Base-by-base conservation (phyloP, 2,797 vertebrate genomes). In the Coccyzus lansbergi region DNA sequence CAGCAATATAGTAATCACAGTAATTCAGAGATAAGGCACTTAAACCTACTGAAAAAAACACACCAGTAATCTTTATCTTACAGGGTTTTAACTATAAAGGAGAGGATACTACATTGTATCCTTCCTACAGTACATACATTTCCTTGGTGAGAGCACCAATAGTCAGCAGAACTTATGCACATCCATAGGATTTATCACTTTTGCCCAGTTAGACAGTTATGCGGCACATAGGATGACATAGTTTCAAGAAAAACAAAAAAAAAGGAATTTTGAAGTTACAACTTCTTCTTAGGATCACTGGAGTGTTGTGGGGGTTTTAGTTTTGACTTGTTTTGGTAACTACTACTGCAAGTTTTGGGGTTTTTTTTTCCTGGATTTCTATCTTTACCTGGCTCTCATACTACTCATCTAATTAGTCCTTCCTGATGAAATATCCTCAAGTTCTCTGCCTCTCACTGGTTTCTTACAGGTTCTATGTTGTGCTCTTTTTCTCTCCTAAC, bases 281-380 rank as follows among this genome's bases (percentile, higher is more conserved):
- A 14, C 8, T 44, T 51, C 25, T 40, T 90, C 49, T 34, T 56
- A 53, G 46, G 19, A 62, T 60, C 42, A n/a, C 8, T 56, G 11
- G 19, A 51, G 25, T 44, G 14, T 6, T 48, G 17, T 4, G n/a
- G 1, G 1, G 11, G 25, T 49, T n/a, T 38, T n/a, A 7, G 4
- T 46, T 46, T 46, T 18, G 28, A 8, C 38, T 34, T 31, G 21
- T 48, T 44, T 44, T 46, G 18, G 19, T 48, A 48, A 34, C 9
- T 22, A 49, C 8, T 36, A 55, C 19, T 56, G 40, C 46, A 24
- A 40, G 25, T 53, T n/a, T n/a, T n/a, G n/a, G n/a, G n/a, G 10
- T 42, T 42, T 16, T 59, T 26, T 44, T 60, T 64, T 17, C 40
- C 40, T 70, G 6, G 22, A 65, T 44, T 52, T 88, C 49, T 76